These are phyloP conservation scores for Lepas anatifera DNA, from an alignment of 2,888 invertebrate genomes.

Conservation along the genomic window DNA sequence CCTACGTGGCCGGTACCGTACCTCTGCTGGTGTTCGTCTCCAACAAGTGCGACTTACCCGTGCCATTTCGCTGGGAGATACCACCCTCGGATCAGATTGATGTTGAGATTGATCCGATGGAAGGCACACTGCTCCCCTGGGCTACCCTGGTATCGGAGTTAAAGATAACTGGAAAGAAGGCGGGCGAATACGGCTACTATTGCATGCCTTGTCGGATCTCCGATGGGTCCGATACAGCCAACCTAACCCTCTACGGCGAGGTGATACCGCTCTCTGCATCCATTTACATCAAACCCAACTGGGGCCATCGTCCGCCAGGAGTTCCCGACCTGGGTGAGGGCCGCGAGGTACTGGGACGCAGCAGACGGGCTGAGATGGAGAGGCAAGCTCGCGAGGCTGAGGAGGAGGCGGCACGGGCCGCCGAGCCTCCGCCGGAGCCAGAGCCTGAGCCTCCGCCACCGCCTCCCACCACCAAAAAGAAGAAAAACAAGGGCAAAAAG, in stretches of 20 bases:
- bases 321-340: neutral
- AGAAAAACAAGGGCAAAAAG: neutral
- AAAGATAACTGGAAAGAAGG: neutral
- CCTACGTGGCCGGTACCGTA: neutral
- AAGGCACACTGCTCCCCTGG: neutral
- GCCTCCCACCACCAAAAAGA: neutral
- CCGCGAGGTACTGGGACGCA: neutral
- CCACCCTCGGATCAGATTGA: neutral
- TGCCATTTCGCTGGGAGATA: constrained; percentile 3
- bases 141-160: neutral
- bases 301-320: neutral
- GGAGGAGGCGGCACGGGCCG: neutral
- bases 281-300: neutral
- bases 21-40: neutral
- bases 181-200: neutral
- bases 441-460: neutral
- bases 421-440: neutral
- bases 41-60: neutral
- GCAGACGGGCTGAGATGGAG: neutral
- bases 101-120: neutral
- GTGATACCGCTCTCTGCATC: neutral
- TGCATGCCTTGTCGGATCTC: neutral
- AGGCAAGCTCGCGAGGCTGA: neutral
- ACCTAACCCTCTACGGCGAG: neutral
- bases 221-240: neutral